phyloP scores from a whole-genome alignment of 2,888 invertebrate genomes.

The Chydorus sphaericus region DNA sequence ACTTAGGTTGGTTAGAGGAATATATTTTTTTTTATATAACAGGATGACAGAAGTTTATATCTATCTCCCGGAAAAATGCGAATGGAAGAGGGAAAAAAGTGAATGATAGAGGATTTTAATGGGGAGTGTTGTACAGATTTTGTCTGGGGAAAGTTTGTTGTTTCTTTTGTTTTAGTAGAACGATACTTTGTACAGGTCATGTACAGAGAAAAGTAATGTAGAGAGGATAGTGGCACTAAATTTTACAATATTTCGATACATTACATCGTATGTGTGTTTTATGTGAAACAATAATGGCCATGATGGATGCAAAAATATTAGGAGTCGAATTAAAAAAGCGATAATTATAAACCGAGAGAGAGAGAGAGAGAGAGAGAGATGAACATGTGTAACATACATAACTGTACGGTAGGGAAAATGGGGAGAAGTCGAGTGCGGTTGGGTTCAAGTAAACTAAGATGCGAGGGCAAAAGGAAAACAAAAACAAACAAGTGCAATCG shows the following conservation, averaged over 20 bases:
- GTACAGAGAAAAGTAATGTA: neutral
- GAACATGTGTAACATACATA: neutral
- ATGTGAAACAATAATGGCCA: too few species aligned
- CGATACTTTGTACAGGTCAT: constrained; percentile 3
- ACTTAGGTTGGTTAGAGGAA: too few species aligned
- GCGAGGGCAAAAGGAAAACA: too few species aligned
- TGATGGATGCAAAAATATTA: neutral
- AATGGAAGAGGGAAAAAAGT: neutral
- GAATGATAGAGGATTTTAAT: neutral
- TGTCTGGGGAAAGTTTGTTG: too few species aligned
- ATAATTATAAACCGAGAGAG: neutral
- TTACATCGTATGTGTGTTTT: too few species aligned
- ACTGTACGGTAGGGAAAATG: neutral
- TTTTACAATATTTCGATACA: constrained; percentile 4
- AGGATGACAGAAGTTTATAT: too few species aligned
- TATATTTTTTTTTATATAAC: too few species aligned
- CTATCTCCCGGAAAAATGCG: neutral
- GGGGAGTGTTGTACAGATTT: too few species aligned
- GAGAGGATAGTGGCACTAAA: neutral
- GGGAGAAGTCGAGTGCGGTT: neutral
- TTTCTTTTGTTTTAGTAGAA: too few species aligned
- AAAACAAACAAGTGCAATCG: too few species aligned
- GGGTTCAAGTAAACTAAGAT: too few species aligned
- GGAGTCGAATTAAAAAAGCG: neutral
- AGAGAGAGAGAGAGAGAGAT: neutral